Base-by-base conservation (phyloP, 2,888 invertebrate genomes). In the Brachyopa scutellaris region DNA sequence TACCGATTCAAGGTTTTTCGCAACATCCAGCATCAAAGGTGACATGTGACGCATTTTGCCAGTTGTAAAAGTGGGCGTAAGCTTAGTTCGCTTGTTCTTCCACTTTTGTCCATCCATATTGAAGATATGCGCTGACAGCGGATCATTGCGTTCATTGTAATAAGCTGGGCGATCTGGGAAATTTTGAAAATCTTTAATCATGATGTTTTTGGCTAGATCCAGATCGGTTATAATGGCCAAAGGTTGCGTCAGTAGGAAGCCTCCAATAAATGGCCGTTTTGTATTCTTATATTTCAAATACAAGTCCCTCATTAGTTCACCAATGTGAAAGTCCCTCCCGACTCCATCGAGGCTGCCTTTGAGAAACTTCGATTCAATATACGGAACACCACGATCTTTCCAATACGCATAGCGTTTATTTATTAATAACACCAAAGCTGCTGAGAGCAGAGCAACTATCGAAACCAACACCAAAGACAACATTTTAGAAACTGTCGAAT, bases 21-120 rank as follows among this genome's bases (percentile, higher is more conserved):
- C 87, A 26, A 88, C 87, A 72, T 87, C 85, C 6, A 86, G 76
- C 64, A 89, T 85, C 0, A 89, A 74, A 0, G 87, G 85, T 85
- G 88, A 89, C 91, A 92, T 91, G 7, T 86, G 87, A 72, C 91
- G 92, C 86, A 92, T 91, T 85, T 91, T 92, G 1, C 91, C 91
- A 0, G 91, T 90, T 0, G 91, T 91, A 70, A 92, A 92, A 0
- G 91, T 91, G 1, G 92, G 91, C 2, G 91, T 89, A 1, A 92
- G 78, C 55, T 91, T 91, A 0, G 87, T 83, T 26, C 92, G 85
- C 45, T 92, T 79, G 1, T 86, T 84, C 36, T 89, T 91, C 92
- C 92, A 92, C 47, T 90, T 88, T 1, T 88, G 85, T 2, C 90
- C 91, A 0, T 87, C 86, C 9, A 89, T 36, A 31, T 84, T 83